phyloP scores from a whole-genome alignment of 2,113 vertebrate species.

The Rousettus leschenaultii region DNA sequence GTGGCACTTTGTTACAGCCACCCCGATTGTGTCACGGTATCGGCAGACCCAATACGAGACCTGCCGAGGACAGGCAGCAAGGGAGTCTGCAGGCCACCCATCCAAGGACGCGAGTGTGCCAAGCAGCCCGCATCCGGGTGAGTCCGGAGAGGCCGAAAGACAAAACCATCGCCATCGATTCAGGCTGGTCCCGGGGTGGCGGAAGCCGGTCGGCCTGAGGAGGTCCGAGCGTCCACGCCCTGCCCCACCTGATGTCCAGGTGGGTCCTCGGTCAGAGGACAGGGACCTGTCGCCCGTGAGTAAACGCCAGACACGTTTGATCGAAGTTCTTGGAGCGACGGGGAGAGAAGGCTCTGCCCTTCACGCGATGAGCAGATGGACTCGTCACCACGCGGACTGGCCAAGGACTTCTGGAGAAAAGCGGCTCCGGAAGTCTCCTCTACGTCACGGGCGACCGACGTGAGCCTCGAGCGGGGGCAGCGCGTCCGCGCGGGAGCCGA shows the following conservation, averaged over 20 bases:
- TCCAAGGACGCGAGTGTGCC: too few species aligned
- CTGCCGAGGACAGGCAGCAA: too few species aligned
- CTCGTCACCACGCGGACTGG: background rate
- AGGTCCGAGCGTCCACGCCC: too few species aligned
- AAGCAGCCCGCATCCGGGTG: background rate
- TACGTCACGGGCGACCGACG: fast-evolving
- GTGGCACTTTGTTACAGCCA: fast-evolving
- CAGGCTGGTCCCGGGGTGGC: background rate
- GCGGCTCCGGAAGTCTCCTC: background rate
- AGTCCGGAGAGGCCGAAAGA: background rate
- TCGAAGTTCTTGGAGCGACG: background rate
- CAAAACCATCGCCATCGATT: background rate
- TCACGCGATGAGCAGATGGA: background rate
- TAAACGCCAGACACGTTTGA: background rate
- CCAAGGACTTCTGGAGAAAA: background rate
- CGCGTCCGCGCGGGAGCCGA: background rate
- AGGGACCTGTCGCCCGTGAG: too few species aligned
- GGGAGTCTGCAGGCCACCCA: too few species aligned
- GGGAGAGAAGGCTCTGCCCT: too few species aligned
- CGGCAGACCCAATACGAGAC: background rate
- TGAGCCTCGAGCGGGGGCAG: too few species aligned
- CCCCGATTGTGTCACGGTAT: background rate
- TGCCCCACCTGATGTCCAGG: too few species aligned
- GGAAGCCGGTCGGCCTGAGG: background rate
- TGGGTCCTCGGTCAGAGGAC: background rate